Evolutionary conservation across 2,797 vertebrate genomes (phyloP), one percentile per base, ranked within the genome.

Genomic region (Podargus strigoides): DNA sequence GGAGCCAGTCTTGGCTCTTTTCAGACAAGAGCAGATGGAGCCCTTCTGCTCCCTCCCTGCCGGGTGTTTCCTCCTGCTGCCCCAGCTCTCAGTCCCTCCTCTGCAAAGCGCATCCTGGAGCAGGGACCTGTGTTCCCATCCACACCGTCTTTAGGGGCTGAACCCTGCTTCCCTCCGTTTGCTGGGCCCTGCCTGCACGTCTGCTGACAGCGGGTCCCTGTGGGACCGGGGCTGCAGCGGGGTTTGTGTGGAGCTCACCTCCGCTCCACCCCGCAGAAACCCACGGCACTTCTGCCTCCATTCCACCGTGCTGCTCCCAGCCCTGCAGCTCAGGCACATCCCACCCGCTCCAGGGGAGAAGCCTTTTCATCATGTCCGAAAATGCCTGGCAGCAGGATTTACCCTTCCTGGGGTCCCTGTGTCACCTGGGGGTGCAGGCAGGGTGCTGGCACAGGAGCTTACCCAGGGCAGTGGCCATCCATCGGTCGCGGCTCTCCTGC

Each of bases 171-270:
- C 41, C 20, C 47, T 8, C 27, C 4, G 0, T 37, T 56, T 9
- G 1, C 36, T 15, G n/a, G 22, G 3, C 42, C 46, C 58, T 36
- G 50, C 23, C 22, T 3, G 3, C 6, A 2, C 3, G 1, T 16
- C 59, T 10, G 21, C 50, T 4, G 5, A 3, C 0, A 4, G 1
- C 1, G 8, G 89, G 24, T 3, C 30, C 28, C 28, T 1, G 2
- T 4, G 12, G 37, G 19, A 20, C 8, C 32, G 2, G 27, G n/a
- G 36, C 66, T 62, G 53, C 41, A 19, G 24, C 0, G 2, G 22
- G 18, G 30, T 22, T 5, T 0, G 20, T 0, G 20, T 18, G 27
- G 1, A 66, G 47, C 47, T 70, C 7, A 0, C 28, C 47, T 14
- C 19, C 1, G 0, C 30, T n/a, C 34, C 34, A 24, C 37, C 63